Conservation (phyloP, 2,113 vertebrate genomes). For the Hypomesus transpacificus region DNA sequence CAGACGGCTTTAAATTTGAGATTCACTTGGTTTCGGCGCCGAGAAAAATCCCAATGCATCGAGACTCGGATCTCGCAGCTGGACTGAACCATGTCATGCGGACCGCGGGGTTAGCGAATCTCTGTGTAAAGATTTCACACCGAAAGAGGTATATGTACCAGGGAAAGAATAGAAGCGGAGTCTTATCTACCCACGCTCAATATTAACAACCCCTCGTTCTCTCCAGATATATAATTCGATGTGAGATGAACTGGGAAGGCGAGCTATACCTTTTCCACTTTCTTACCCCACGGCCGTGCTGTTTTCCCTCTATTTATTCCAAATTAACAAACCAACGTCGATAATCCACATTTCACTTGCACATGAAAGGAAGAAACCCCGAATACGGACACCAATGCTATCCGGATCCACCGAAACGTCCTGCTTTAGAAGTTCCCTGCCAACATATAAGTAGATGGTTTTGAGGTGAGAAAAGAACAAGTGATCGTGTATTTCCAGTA, state of each 20-base stretch:
- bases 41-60: conserved; percentile 86
- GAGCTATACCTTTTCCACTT: conserved; percentile 33
- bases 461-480: conserved; percentile 31
- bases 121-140: conserved; percentile 63
- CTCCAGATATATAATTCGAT: conserved; percentile 35
- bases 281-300: conserved; percentile 34
- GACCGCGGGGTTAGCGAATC: conserved; percentile 70
- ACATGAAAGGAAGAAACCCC: conserved; percentile 27
- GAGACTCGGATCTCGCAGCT: conserved; percentile 84
- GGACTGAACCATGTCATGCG: conserved; percentile 90
- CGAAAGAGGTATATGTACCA: conserved; percentile 30
- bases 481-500: conserved; percentile 49
- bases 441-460: conserved; percentile 37
- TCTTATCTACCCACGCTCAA: conserved; percentile 42
- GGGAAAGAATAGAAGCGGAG: conserved; percentile 48
- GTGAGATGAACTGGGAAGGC: conserved; percentile 19
- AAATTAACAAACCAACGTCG: conserved; percentile 41
- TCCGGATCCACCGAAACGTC: conserved; percentile 45
- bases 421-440: conserved; percentile 58
- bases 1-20: conserved; percentile 72
- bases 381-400: conserved; percentile 32
- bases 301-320: conserved; percentile 46
- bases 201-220: conserved; percentile 36
- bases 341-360: conserved; percentile 62
- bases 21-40: conserved; percentile 77